These are phyloP conservation scores for Brachyrhaphis roseni DNA, from an alignment of 2,797 vertebrate genomes.

Conservation along the genomic window DNA sequence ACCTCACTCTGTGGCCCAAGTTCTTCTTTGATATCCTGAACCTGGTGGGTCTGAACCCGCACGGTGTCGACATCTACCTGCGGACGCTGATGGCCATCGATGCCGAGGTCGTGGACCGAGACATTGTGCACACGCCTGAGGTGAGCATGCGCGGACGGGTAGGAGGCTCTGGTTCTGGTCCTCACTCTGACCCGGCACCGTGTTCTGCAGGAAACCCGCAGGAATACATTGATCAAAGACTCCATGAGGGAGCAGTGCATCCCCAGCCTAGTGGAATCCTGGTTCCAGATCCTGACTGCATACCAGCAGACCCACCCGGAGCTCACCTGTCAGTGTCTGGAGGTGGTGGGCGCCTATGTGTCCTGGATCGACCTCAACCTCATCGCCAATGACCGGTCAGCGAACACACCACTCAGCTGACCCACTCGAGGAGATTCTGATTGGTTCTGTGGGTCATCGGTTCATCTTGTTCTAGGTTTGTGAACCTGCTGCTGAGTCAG, in stretches of 20 bases:
- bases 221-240: conserved; percentile 96
- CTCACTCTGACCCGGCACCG: neutral
- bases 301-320: conserved; percentile 94
- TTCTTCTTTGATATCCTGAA: conserved; percentile 96
- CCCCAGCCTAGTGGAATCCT: conserved; percentile 95
- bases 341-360: conserved; percentile 96
- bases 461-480: conserved; percentile 83
- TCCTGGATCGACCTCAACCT: conserved; percentile 99
- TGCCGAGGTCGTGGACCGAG: conserved; percentile 94
- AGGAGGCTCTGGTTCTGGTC: neutral
- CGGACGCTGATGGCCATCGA: conserved; percentile 97
- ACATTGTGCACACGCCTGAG: conserved; percentile 92
- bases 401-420: neutral
- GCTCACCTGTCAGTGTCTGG: conserved; percentile 98
- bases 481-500: conserved; percentile 96
- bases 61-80: conserved; percentile 95
- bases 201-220: conserved; percentile 86
- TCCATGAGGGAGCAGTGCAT: conserved; percentile 96
- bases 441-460: neutral
- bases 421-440: neutral
- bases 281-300: conserved; percentile 97
- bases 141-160: conserved; percentile 64
- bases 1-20: conserved; percentile 96
- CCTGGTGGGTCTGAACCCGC: conserved; percentile 92
- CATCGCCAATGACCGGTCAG: conserved; percentile 96